Percentiles rank a stretch among this genome's conserved stretches.
Conservation (phyloP, 2,888 invertebrate species). For the Gari tellinella region DNA sequence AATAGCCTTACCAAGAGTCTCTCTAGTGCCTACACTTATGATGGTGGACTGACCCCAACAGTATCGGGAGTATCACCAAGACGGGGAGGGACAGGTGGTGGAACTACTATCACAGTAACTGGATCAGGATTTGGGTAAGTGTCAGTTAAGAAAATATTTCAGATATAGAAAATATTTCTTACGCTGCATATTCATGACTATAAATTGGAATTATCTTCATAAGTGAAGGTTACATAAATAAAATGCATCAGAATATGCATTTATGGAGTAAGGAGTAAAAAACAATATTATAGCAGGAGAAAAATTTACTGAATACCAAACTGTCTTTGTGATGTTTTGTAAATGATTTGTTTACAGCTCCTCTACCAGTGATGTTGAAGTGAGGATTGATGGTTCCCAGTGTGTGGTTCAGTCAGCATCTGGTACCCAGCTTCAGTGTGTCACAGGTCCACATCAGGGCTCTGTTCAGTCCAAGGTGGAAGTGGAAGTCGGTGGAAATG, state of each 20-base stretch:
- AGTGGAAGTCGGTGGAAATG: constrained; percentile 63
- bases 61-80: constrained; percentile 71
- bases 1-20: constrained; percentile 58
- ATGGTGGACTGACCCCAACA: constrained; percentile 65
- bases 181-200: no score
- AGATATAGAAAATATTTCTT: no score
- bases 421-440: constrained; percentile 64
- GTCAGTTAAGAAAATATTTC: neutral
- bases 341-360: no score
- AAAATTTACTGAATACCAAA: no score
- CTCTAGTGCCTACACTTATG: constrained; percentile 64
- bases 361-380: constrained; percentile 10
- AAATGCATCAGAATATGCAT: no score
- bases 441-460: constrained; percentile 56
- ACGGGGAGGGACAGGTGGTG: constrained; percentile 80
- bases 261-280: no score
- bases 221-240: no score
- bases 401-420: constrained; percentile 35
- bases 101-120: constrained; percentile 74
- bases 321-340: no score
- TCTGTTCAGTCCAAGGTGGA: constrained; percentile 58
- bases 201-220: no score
- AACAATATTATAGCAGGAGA: no score
- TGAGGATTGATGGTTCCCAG: constrained; percentile 39
- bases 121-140: constrained; percentile 80